Percentiles rank a stretch among this genome's conserved stretches.
Evolutionary conservation across 2,113 vertebrate genomes (phyloP).

Genomic region (Vidua macroura): DNA sequence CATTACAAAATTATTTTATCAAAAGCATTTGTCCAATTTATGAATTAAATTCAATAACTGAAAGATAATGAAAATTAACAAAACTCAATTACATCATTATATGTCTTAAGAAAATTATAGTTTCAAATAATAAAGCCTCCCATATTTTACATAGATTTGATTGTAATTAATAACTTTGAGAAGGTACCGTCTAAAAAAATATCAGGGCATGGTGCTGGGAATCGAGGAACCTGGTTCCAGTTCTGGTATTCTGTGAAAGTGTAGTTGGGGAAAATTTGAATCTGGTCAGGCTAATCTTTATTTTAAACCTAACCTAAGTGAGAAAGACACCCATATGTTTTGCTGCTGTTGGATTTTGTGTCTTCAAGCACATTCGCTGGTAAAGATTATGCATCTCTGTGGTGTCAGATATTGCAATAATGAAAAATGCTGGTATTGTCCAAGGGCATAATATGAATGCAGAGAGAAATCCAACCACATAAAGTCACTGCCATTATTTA

Average conservation of each 20-base stretch:
- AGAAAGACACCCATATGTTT: background rate
- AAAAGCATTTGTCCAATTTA: background rate
- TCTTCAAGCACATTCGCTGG: background rate
- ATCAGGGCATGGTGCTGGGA: background rate
- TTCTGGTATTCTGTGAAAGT: background rate
- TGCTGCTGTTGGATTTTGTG: background rate
- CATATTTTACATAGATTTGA: background rate
- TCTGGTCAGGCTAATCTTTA: background rate
- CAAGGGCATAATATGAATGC: background rate
- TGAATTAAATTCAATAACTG: background rate
- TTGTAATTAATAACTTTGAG: background rate
- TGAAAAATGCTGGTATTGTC: background rate
- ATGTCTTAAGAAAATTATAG: background rate
- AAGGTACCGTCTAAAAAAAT: background rate
- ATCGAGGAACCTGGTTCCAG: background rate
- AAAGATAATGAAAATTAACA: background rate
- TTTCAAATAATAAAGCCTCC: rapidly evolving
- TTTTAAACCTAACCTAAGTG: background rate
- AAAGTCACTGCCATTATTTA: constrained; percentile 13
- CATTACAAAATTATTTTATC: background rate
- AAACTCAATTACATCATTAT: background rate
- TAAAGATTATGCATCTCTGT: background rate
- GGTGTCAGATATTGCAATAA: background rate
- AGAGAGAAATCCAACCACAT: background rate
- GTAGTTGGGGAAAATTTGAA: background rate